Conservation (phyloP, 2,888 invertebrate genomes). For the Zaprionus obscuricornis region DNA sequence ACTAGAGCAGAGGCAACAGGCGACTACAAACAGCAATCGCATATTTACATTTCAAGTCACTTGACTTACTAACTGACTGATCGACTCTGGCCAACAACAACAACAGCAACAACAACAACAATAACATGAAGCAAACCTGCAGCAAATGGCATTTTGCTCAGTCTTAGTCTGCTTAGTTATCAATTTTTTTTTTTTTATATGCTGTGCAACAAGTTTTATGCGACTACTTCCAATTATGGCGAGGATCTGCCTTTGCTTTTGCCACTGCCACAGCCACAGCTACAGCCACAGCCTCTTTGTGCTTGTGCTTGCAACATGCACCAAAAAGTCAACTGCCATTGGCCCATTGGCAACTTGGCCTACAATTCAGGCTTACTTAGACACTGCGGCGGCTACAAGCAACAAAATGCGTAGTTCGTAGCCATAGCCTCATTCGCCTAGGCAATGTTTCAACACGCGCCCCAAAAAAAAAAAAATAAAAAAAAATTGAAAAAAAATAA, state of each 20-base stretch:
- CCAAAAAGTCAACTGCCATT: slow-evolving; percentile 69
- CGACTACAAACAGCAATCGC: no score
- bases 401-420: slow-evolving; percentile 47
- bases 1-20: no score
- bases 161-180: slow-evolving; percentile 48
- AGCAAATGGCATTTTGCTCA: neutral
- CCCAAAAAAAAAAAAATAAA: no score
- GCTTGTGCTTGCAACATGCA: slow-evolving; percentile 70
- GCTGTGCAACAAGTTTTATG: slow-evolving; percentile 74
- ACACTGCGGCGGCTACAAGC: slow-evolving; percentile 56
- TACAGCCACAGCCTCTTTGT: neutral
- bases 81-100: slow-evolving; percentile 55
- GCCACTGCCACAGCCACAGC: no score
- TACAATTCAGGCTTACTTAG: slow-evolving; percentile 50
- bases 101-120: slow-evolving; percentile 13
- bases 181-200: slow-evolving; percentile 56
- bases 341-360: slow-evolving; percentile 41
- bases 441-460: no score
- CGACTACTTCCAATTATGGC: slow-evolving; percentile 80
- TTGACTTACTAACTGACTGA: slow-evolving; percentile 76
- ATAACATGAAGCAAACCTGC: no score
- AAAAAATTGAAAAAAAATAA: slow-evolving; percentile 13
- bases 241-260: no score
- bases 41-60: slow-evolving; percentile 71
- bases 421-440: no score